These are phyloP conservation scores for Epinephelus malabaricus DNA, from an alignment of 2,797 vertebrate genomes.

Conservation along the genomic window DNA sequence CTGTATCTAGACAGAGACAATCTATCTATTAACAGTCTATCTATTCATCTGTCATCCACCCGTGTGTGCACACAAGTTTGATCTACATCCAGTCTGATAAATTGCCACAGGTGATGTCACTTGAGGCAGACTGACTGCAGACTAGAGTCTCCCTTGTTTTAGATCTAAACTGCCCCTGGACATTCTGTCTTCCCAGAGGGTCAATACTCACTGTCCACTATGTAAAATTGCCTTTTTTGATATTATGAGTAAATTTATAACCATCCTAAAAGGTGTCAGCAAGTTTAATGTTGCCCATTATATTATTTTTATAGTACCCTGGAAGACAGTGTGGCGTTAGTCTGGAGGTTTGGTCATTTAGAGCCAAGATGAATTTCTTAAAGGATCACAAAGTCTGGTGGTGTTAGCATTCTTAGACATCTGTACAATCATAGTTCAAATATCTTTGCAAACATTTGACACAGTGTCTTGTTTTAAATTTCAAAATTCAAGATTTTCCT, in stretches of 20 bases:
- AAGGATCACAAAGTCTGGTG: not conserved
- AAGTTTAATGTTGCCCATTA: constrained; percentile 1
- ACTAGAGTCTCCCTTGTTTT: not conserved
- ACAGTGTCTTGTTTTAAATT: too few relatives aligned
- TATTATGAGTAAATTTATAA: not conserved
- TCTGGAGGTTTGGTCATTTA: not conserved
- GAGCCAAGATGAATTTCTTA: not conserved
- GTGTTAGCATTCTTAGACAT: too few relatives aligned
- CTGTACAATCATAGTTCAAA: too few relatives aligned
- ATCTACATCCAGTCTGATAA: not conserved
- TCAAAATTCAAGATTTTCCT: not conserved
- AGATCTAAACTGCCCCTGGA: not conserved
- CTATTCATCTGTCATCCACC: not conserved
- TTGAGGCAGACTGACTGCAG: not conserved
- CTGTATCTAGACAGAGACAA: too few relatives aligned
- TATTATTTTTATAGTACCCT: constrained; percentile 10
- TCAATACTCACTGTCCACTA: not conserved
- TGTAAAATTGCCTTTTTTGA: not conserved
- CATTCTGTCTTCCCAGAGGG: not conserved
- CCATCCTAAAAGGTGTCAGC: not conserved
- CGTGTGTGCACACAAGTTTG: not conserved
- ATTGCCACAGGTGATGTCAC: not conserved
- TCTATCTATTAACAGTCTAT: not conserved
- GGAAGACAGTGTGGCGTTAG: not conserved
- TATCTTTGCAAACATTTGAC: too few relatives aligned